Evolutionary conservation across 2,797 vertebrate genomes (phyloP), one percentile per base, ranked within the genome.

Genomic region (Centropyge bicolor): DNA sequence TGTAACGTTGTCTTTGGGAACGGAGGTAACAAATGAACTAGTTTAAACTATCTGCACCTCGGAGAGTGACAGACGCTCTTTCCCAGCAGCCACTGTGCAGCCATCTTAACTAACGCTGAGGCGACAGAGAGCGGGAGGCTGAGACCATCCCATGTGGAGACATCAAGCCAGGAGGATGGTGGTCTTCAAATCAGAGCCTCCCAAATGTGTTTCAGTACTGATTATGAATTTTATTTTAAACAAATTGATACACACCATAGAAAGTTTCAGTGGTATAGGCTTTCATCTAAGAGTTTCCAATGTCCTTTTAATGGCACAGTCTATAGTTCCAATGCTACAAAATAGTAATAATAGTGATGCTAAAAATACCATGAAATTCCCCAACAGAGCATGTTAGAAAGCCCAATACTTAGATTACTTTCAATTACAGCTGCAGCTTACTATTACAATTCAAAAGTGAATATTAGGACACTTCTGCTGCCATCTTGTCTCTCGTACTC

Each of bases 1-100:
- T 88, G 86, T 83, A 74, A 74, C 82, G 61, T 78, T 85, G 84
- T 92, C 80, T 88, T 76, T 38, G 64, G 82, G 87, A 89, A 89
- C 80, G 86, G 81, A 68, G 84, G 59, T 82, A 90, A 93, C 91
- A 91, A 91, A 94, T 90, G 87, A 93, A 91, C 84, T 82, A 75
- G 89, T 92, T 92, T 88, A 84, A 87, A 84, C 86, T 68, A 67
- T 85, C 88, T 82, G 88, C 84, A 86, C 81, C 86, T 87, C 76
- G 27, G 85, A 89, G 81, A 83, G 89, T 85, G 88, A 88, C 91
- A 89, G 93, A 90, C 49, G 67, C 87, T 71, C 13, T 8, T 45
- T 84, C 85, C 74, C 76, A 59, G 87, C 86, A 87, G 88, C 84
- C 76, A 9, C 46, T 5, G 43, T 31, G 80, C 81, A 87, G 85